These are phyloP conservation scores for Oryctes rhinoceros DNA, from an alignment of 1,140 invertebrate species.

Conservation along the genomic window DNA sequence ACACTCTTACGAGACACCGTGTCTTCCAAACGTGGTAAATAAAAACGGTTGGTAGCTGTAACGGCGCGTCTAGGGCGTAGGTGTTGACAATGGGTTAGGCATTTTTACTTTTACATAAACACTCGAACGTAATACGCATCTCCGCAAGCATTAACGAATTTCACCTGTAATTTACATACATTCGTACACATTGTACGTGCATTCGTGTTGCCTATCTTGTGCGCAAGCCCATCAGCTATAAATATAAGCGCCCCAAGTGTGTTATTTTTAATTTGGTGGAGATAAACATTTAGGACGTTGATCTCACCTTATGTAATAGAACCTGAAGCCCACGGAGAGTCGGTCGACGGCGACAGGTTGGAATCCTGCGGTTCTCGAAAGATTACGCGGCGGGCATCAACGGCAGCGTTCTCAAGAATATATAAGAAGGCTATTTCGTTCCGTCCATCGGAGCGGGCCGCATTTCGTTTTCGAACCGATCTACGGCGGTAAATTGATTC, in stretches of 20 bases:
- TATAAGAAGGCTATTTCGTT: constrained; percentile 19
- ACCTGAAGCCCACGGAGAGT: not conserved
- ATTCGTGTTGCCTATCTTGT: not conserved
- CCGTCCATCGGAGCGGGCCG: constrained; percentile 16
- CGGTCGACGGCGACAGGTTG: constrained; percentile 39
- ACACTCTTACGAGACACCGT: not conserved
- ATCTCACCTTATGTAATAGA: constrained; percentile 39
- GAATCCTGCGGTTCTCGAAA: constrained; percentile 38
- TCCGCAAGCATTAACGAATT: not conserved
- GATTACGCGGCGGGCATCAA: constrained; percentile 21
- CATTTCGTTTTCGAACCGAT: constrained; percentile 48
- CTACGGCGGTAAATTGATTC: constrained; percentile 47
- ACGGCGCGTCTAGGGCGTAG: not conserved
- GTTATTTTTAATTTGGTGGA: constrained; percentile 40
- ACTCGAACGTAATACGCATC: constrained; percentile 21
- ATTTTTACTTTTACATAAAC: not conserved
- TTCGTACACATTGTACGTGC: not conserved
- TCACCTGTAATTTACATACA: constrained; percentile 31
- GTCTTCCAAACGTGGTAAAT: not conserved
- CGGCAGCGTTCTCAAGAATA: constrained; percentile 19
- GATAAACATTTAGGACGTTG: constrained; percentile 41
- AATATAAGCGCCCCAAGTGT: constrained; percentile 35
- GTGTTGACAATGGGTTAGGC: not conserved
- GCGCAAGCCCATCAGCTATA: not conserved
- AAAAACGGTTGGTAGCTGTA: not conserved